Evolutionary conservation across 2,797 vertebrate genomes (phyloP).

Genomic region (Meda fulgida): DNA sequence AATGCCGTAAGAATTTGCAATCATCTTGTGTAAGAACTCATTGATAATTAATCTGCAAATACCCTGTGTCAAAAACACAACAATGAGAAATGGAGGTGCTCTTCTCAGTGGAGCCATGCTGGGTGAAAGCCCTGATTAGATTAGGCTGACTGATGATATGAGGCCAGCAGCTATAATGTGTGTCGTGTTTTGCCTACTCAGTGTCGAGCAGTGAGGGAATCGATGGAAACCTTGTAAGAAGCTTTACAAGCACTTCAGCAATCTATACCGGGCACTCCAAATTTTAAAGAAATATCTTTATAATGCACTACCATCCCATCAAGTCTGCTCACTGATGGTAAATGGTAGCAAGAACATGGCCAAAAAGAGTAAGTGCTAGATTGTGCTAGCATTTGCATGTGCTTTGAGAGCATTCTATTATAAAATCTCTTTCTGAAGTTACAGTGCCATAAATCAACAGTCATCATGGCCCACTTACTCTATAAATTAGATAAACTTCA

Average conservation of each 20-base stretch:
- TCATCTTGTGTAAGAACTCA: conserved; percentile 33
- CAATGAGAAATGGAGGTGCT: conserved; percentile 37
- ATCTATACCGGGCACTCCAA: conserved; percentile 38
- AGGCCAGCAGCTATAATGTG: conserved; percentile 50
- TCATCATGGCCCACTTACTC: neutral
- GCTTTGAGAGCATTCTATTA: neutral
- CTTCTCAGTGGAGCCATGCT: conserved; percentile 33
- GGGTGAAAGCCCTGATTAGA: conserved; percentile 57
- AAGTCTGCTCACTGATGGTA: conserved; percentile 26
- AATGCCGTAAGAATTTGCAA: conserved; percentile 40
- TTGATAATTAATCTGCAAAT: conserved; percentile 45
- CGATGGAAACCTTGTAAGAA: conserved; percentile 61
- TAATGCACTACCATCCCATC: conserved; percentile 41
- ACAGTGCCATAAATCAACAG: neutral
- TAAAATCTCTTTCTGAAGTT: conserved; percentile 17
- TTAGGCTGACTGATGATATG: conserved; percentile 58
- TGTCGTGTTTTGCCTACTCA: conserved; percentile 59
- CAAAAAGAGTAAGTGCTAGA: conserved; percentile 13
- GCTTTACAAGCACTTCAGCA: conserved; percentile 55
- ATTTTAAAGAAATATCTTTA: conserved; percentile 32
- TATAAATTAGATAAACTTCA: neutral
- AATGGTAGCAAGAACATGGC: conserved; percentile 28
- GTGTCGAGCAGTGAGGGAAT: conserved; percentile 45
- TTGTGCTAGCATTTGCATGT: neutral
- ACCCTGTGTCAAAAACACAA: conserved; percentile 36